phyloP scores from a whole-genome alignment of 92 coral and sea anemone species.

The Zoanthus gigantus region DNA sequence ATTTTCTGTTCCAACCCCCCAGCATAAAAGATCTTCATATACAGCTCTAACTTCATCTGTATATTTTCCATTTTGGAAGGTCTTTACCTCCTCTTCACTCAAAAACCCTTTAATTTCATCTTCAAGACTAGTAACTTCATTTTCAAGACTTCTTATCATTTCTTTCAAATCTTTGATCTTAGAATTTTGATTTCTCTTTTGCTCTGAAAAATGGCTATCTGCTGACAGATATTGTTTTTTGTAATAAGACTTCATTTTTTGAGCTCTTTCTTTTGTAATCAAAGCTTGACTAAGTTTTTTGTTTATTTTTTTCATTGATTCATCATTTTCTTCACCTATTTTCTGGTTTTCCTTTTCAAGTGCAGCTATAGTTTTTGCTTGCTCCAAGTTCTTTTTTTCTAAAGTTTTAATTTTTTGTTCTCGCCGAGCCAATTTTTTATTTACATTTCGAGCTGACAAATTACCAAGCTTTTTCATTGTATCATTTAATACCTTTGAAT shows the following conservation, averaged over 20 bases:
- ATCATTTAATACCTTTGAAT: background rate
- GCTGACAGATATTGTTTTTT: background rate
- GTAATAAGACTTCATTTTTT: conserved; percentile 18
- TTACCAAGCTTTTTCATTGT: conserved; percentile 23
- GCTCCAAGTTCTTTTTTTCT: conserved; percentile 3
- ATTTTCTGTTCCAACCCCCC: conserved; percentile 50
- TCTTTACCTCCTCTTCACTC: too few species aligned
- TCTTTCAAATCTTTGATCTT: too few species aligned
- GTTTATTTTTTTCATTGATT: conserved; percentile 2
- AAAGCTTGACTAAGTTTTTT: conserved; percentile 7
- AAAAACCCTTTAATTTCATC: too few species aligned
- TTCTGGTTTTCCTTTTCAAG: conserved; percentile 23
- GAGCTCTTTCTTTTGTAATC: conserved; percentile 16
- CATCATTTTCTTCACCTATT: conserved; percentile 3
- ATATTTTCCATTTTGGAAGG: too few species aligned
- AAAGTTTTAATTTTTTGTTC: background rate
- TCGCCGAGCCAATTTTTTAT: conserved; percentile 21
- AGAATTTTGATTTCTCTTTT: too few species aligned
- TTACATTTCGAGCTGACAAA: conserved; percentile 20
- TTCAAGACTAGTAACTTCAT: too few species aligned
- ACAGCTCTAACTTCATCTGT: too few species aligned
- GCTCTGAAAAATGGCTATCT: too few species aligned
- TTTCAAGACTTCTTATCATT: too few species aligned
- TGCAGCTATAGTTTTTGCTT: conserved; percentile 35
- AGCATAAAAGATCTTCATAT: conserved; percentile 26